Evolutionary conservation across 2,113 vertebrate species (phyloP).

Genomic region (Tachysurus vachellii): DNA sequence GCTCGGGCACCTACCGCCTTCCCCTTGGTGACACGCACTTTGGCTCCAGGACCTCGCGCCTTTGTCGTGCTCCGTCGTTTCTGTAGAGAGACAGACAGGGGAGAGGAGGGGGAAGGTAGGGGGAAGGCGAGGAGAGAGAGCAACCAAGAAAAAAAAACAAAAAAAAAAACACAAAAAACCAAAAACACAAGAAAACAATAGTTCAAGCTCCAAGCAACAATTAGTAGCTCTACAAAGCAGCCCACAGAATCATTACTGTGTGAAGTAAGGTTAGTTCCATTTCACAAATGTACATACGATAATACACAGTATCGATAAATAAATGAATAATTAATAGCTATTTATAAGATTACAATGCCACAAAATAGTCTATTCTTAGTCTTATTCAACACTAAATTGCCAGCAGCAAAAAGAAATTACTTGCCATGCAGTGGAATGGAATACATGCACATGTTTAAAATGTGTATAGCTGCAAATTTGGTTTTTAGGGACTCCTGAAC

Average conservation of each 20-base stretch:
- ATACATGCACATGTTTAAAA: conserved; percentile 6
- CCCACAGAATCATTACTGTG: conserved; percentile 5
- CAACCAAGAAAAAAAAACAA: conserved; percentile 7
- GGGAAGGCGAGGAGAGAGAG: background rate
- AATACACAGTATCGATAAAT: background rate
- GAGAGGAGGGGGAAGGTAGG: background rate
- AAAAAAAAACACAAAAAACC: conserved; percentile 3
- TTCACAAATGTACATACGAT: background rate
- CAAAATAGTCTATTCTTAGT: conserved; percentile 7
- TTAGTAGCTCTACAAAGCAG: conserved; percentile 49
- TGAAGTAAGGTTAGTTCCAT: conserved; percentile 41
- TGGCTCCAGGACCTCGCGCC: conserved; percentile 62
- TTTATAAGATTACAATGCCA: background rate
- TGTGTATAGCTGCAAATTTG: background rate
- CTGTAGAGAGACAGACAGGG: conserved; percentile 57
- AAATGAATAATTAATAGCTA: background rate
- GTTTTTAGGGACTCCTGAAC: background rate
- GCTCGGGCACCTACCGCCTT: conserved; percentile 67
- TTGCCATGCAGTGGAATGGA: conserved; percentile 26
- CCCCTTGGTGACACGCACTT: conserved; percentile 69
- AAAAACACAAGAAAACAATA: conserved; percentile 29
- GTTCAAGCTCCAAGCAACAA: conserved; percentile 54
- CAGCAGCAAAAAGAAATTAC: background rate
- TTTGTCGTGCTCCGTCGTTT: conserved; percentile 74
- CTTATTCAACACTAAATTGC: background rate